phyloP scores from a whole-genome alignment of 1,140 invertebrate species.

The Drosophila carrolli region DNA sequence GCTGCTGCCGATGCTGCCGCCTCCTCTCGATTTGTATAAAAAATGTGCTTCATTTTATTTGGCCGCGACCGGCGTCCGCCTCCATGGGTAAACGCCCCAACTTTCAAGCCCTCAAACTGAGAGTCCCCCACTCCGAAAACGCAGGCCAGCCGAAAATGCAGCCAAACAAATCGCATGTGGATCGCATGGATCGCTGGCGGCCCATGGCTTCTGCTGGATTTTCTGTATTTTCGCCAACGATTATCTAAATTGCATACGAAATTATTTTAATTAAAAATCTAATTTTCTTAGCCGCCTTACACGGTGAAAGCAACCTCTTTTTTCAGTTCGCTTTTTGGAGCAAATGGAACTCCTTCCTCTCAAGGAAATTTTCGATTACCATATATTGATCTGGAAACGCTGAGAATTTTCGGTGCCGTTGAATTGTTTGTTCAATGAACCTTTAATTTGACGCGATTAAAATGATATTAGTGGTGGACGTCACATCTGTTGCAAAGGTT shows the following conservation, averaged over 20 bases:
- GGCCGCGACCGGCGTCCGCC: conserved; percentile 70
- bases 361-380: conserved; percentile 27
- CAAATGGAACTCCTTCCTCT: conserved; percentile 8
- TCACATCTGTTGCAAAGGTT: conserved; percentile 64
- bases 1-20: conserved; percentile 24
- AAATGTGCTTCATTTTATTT: conserved; percentile 84
- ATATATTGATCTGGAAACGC: conserved; percentile 33
- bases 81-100: conserved; percentile 70
- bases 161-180: conserved; percentile 78
- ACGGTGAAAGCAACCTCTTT: background rate
- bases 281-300: conserved; percentile 68
- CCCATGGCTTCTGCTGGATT: conserved; percentile 43
- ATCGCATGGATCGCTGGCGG: conserved; percentile 41
- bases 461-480: conserved; percentile 69
- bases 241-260: conserved; percentile 85
- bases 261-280: conserved; percentile 85
- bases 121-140: conserved; percentile 3
- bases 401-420: conserved; percentile 40
- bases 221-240: conserved; percentile 67
- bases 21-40: conserved; percentile 73
- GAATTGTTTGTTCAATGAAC: conserved; percentile 63
- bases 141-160: conserved; percentile 58
- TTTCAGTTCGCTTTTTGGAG: background rate
- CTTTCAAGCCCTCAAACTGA: conserved; percentile 2
- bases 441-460: conserved; percentile 80